Evolutionary conservation across 2,888 invertebrate genomes (phyloP), one percentile per base, ranked within the genome.

Genomic region (Hipparchia semele): DNA sequence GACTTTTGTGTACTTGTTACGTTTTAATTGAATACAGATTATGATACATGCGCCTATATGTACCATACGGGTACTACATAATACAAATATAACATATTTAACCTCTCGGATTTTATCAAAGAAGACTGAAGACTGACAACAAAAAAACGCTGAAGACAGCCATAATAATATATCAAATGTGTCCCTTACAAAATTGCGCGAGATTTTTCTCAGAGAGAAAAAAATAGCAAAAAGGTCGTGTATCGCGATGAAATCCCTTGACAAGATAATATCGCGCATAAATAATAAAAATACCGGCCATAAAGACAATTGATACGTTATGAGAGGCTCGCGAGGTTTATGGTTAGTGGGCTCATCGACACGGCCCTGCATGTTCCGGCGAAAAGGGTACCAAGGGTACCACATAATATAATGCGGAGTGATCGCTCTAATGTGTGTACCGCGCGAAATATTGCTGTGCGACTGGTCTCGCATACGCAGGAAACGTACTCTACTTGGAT

Each of bases 301-400:
- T 90, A 89, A 89, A 90, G 86, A 90, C 92, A 91, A 92, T 91
- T 91, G 91, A 91, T 90, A 90, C 86, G 91, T 90, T 90, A 88
- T 86, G 88, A 87, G 86, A 81, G 83, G 82, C 81, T 75, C 79
- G 82, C 65, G 83, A 83, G 86, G 90, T 91, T 91, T 90, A 91
- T 90, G 85, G 87, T 83, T 82, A 86, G 84, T 84, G 84, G 82
- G 75, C 82, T 80, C 85, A 85, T 85, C 88, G 88, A 88, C 88
- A 87, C 86, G 86, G 80, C 75, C 75, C 73, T 78, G 75, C 82
- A 84, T 87, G 74, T 74, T 74, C 75, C 49, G 69, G 70, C 75
- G 75, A 64, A 68, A 69, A 71, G 45, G 68, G 68, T 84, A 83
- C 82, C 82, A 69, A 71, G 45, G 68, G 68, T 84, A 83, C 82